These are phyloP conservation scores for Timandra comae DNA, from an alignment of 2,888 invertebrate genomes.

Conservation along the genomic window DNA sequence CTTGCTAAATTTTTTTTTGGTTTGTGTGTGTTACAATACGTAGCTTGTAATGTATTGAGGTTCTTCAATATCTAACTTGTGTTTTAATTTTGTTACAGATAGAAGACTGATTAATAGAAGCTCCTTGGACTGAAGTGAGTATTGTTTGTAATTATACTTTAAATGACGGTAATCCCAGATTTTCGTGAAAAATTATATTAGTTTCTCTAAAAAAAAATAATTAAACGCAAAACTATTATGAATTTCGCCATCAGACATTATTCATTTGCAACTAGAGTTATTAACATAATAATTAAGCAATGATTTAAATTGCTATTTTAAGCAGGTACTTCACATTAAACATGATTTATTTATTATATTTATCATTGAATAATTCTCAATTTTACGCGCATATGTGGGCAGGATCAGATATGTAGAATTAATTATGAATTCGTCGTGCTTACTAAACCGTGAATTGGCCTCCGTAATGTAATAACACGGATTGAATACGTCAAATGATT, in stretches of 20 bases:
- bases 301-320: too few species aligned
- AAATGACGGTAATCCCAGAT: slow-evolving; percentile 5
- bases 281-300: too few species aligned
- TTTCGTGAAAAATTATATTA: too few species aligned
- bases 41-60: slow-evolving; percentile 2
- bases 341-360: background rate
- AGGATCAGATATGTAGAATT: slow-evolving; percentile 10
- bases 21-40: too few species aligned
- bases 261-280: too few species aligned
- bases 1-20: too few species aligned
- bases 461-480: slow-evolving; percentile 3
- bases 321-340: slow-evolving; percentile 10
- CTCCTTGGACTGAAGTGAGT: slow-evolving; percentile 36
- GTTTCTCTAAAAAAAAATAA: too few species aligned
- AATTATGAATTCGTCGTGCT: slow-evolving; percentile 34
- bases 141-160: slow-evolving; percentile 3
- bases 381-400: slow-evolving; percentile 1
- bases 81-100: slow-evolving; percentile 29
- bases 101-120: slow-evolving; percentile 22
- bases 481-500: slow-evolving; percentile 7
- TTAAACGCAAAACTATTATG: too few species aligned
- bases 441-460: slow-evolving; percentile 28
- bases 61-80: slow-evolving; percentile 8
- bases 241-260: too few species aligned
- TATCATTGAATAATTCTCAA: slow-evolving; percentile 1